phyloP scores from a whole-genome alignment of 2,888 invertebrate species.

The Invenusta paracnida region DNA sequence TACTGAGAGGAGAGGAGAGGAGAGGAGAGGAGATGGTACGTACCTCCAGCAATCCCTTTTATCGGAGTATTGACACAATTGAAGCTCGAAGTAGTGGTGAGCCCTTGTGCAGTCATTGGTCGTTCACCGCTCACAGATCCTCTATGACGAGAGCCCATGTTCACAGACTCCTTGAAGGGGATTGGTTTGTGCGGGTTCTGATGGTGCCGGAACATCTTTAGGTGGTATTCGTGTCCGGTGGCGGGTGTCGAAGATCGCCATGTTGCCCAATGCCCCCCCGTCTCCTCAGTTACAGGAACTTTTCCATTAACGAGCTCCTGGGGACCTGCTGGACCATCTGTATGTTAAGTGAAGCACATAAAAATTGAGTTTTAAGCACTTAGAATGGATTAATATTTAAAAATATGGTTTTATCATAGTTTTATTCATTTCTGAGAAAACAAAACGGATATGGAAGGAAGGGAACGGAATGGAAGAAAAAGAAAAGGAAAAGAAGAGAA shows the following conservation, averaged over 20 bases:
- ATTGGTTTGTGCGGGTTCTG: neutral
- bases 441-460: too few species aligned
- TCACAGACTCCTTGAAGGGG: neutral
- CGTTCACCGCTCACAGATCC: neutral
- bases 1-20: too few species aligned
- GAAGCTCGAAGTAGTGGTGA: neutral
- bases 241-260: neutral
- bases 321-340: neutral
- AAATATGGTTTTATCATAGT: too few species aligned
- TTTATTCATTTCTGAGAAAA: too few species aligned
- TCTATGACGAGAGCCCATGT: neutral
- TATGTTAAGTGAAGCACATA: too few species aligned
- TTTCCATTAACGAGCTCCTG: neutral
- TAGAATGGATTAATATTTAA: too few species aligned
- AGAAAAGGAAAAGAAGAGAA: too few species aligned
- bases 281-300: neutral
- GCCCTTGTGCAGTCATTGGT: neutral
- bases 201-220: neutral
- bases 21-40: too few species aligned
- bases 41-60: too few species aligned
- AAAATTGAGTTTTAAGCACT: too few species aligned
- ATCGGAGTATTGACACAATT: too few species aligned
- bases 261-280: neutral
- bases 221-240: neutral
- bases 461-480: too few species aligned